Evolutionary conservation across 2,113 vertebrate species (phyloP).

Genomic region (Melanerpes aurifrons): DNA sequence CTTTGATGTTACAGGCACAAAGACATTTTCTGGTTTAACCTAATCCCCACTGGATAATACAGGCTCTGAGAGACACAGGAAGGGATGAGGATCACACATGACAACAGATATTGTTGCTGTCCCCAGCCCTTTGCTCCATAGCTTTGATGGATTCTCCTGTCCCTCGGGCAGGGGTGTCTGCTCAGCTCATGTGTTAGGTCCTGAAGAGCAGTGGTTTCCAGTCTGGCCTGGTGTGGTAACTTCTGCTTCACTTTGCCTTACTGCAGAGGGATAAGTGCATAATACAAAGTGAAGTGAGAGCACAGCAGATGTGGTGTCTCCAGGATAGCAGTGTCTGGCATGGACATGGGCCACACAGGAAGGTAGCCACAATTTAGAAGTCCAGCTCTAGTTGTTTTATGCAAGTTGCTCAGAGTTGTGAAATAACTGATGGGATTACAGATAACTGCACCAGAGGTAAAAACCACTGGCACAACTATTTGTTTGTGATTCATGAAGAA

Average conservation of each 20-base stretch:
- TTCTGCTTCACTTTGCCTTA: not conserved
- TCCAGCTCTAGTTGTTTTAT: not conserved
- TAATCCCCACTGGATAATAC: not conserved
- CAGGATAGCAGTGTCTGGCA: not conserved
- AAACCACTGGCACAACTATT: not conserved
- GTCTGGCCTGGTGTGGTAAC: not conserved
- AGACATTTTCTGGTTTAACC: not conserved
- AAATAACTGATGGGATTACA: not conserved
- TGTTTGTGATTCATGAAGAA: not conserved
- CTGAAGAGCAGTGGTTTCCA: slow-evolving; percentile 21
- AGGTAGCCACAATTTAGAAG: not conserved
- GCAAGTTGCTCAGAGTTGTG: not conserved
- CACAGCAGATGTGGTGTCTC: not conserved
- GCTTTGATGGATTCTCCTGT: not conserved
- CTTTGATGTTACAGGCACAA: not conserved
- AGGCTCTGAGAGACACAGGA: not conserved
- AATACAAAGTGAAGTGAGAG: fast-evolving
- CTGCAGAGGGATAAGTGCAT: not conserved
- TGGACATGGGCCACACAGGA: fast-evolving
- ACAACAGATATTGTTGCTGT: slow-evolving; percentile 30
- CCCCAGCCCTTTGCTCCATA: not conserved
- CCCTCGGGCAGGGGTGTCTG: not conserved
- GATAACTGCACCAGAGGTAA: not conserved
- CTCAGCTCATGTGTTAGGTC: not conserved
- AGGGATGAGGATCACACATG: not conserved